These are phyloP conservation scores for Channallabes apus DNA, from an alignment of 2,797 vertebrate species.

Conservation along the genomic window DNA sequence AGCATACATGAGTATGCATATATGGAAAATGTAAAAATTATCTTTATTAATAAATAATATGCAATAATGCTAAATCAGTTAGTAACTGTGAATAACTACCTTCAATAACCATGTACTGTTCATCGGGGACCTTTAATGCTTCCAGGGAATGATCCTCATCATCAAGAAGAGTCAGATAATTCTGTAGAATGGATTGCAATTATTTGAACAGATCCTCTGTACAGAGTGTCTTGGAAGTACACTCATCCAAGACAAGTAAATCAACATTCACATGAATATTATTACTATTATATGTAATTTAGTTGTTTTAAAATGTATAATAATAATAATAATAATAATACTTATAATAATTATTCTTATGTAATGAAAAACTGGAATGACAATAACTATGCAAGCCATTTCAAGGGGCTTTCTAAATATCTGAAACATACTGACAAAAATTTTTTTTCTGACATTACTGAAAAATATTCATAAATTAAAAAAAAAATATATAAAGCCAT, in stretches of 20 bases:
- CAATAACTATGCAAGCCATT: not conserved
- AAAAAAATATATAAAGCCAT: not conserved
- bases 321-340: not conserved
- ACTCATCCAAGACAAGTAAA: not conserved
- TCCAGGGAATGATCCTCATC: conserved; percentile 97
- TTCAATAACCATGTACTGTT: conserved; percentile 97
- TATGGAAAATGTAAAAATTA: not conserved
- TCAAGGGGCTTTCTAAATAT: not conserved
- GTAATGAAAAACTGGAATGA: too few species aligned
- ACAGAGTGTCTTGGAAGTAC: not conserved
- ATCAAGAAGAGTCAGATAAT: conserved; percentile 94
- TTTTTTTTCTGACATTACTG: not conserved
- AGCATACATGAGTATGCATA: not conserved
- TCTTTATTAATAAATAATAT: not conserved
- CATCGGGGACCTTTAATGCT: conserved; percentile 93
- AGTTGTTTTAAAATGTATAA: not conserved
- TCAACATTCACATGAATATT: not conserved
- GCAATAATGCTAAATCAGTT: not conserved
- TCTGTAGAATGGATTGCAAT: conserved; percentile 69
- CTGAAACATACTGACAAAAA: not conserved
- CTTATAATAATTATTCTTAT: not conserved
- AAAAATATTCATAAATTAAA: not conserved
- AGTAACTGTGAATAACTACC: conserved; percentile 69
- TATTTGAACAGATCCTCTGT: not conserved
- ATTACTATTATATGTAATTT: not conserved